Evolutionary conservation across 2,113 vertebrate genomes (phyloP).

Genomic region (Eubucco bourcierii): DNA sequence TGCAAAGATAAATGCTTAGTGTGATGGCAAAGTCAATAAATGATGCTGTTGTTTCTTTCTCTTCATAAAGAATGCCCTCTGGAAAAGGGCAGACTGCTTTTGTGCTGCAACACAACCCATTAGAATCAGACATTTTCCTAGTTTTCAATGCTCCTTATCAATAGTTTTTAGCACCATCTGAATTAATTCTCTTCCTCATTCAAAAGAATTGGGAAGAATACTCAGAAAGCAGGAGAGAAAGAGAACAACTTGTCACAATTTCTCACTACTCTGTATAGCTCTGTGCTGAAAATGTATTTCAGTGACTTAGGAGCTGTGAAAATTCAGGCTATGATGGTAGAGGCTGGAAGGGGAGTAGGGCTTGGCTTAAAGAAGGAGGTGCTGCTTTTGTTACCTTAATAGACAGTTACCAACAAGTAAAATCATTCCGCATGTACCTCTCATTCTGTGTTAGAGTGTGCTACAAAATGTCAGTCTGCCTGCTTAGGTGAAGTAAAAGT

Average conservation of each 20-base stretch:
- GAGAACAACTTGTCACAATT: neutral
- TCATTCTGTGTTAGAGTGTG: neutral
- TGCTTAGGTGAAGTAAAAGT: neutral
- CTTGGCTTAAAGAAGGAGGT: neutral
- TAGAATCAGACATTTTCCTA: slow-evolving; percentile 19
- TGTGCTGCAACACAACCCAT: neutral
- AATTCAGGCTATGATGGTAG: neutral
- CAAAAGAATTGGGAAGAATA: neutral
- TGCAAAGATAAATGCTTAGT: neutral
- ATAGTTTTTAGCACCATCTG: neutral
- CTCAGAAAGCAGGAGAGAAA: neutral
- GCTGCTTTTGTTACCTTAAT: slow-evolving; percentile 10
- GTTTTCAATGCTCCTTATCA: neutral
- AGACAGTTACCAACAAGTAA: neutral
- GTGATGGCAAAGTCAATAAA: neutral
- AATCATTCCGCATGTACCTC: neutral
- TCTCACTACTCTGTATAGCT: neutral
- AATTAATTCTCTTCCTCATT: neutral
- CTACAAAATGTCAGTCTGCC: neutral
- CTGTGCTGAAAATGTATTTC: neutral
- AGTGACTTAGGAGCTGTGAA: neutral
- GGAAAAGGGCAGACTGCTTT: neutral
- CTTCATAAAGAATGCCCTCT: neutral
- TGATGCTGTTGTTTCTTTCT: neutral
- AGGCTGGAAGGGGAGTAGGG: neutral